These are phyloP conservation scores for Agapetus fuscipes DNA, from an alignment of 2,888 invertebrate species.

Conservation along the genomic window DNA sequence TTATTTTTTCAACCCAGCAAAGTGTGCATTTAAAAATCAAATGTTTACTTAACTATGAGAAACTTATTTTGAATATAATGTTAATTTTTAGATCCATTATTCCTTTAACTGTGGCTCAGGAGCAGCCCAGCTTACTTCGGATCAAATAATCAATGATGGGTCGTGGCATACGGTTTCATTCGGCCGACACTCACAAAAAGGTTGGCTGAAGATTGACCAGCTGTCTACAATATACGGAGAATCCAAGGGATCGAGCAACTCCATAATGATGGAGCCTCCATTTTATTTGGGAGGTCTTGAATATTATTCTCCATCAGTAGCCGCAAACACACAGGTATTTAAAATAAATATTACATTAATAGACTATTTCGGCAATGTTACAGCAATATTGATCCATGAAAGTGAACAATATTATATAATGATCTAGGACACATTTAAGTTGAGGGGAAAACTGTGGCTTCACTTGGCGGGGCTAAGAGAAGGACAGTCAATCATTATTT, in stretches of 20 bases:
- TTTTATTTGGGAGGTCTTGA: conserved; percentile 62
- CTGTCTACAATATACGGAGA: conserved; percentile 43
- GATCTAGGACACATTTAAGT: too few species aligned
- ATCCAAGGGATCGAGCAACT: conserved; percentile 35
- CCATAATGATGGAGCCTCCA: conserved; percentile 56
- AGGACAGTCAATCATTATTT: too few species aligned
- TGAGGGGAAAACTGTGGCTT: too few species aligned
- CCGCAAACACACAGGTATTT: too few species aligned
- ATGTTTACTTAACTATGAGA: not conserved
- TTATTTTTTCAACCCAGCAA: not conserved
- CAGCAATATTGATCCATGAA: too few species aligned
- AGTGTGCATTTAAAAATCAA: not conserved
- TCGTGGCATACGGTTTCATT: conserved; percentile 72
- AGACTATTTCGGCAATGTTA: too few species aligned
- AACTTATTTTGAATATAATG: not conserved
- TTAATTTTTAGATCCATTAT: conserved; percentile 49
- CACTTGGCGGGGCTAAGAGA: too few species aligned
- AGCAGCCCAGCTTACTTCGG: conserved; percentile 47
- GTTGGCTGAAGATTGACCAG: conserved; percentile 58
- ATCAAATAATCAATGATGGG: conserved; percentile 56
- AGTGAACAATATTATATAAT: too few species aligned
- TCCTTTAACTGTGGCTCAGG: conserved; percentile 63
- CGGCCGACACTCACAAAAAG: conserved; percentile 50
- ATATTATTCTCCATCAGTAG: conserved; percentile 21
- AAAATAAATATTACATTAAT: too few species aligned